These are phyloP conservation scores for Dryobates pubescens DNA, from an alignment of 2,797 vertebrate genomes.

Conservation along the genomic window DNA sequence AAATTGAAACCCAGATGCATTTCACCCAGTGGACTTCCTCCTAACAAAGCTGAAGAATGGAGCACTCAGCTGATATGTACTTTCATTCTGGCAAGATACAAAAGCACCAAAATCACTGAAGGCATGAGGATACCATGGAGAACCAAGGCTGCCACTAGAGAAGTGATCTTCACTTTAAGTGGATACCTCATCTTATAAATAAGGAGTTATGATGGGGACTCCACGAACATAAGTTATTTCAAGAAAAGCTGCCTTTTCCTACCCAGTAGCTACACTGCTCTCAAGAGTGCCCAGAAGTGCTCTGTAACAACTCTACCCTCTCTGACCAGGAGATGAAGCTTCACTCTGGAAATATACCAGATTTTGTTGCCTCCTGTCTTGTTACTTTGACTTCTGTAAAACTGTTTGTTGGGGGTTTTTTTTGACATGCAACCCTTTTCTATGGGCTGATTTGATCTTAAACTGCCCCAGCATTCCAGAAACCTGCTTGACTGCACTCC, in stretches of 20 bases:
- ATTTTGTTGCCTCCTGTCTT: neutral
- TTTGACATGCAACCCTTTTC: constrained; percentile 26
- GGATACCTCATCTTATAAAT: neutral
- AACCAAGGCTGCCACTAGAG: neutral
- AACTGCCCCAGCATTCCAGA: constrained; percentile 57
- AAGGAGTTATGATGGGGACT: neutral
- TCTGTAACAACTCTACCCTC: neutral
- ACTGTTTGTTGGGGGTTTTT: neutral
- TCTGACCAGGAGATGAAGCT: neutral
- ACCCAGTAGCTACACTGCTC: neutral
- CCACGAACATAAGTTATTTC: neutral
- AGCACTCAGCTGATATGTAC: neutral
- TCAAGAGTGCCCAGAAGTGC: neutral
- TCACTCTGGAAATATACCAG: neutral
- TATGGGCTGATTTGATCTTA: constrained; percentile 53
- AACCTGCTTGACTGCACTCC: constrained; percentile 64
- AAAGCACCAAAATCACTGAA: neutral
- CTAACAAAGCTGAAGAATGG: neutral
- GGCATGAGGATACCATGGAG: neutral
- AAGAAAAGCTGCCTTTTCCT: neutral
- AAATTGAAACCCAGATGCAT: neutral
- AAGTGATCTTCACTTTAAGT: neutral
- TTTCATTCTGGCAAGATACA: neutral
- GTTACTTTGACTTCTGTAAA: constrained; percentile 16
- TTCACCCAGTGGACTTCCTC: neutral